Evolutionary conservation across 2,797 vertebrate species (phyloP).

Genomic region (Coreius guichenoti): DNA sequence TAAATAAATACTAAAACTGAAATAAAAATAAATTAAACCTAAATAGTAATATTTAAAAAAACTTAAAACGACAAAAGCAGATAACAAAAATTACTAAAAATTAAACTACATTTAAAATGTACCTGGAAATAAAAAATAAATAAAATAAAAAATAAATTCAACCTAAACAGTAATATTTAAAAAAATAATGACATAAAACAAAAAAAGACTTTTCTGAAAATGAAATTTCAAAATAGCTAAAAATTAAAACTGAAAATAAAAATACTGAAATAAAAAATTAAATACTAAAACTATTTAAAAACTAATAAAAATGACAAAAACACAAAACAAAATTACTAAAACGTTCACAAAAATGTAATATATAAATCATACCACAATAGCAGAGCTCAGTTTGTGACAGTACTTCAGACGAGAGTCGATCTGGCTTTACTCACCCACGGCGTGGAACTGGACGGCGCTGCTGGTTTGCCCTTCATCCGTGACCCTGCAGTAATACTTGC

Average conservation of each 20-base stretch:
- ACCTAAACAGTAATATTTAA: too few relatives aligned
- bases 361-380: neutral
- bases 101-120: too few relatives aligned
- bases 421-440: constrained; percentile 75
- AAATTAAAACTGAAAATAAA: neutral
- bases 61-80: too few relatives aligned
- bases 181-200: too few relatives aligned
- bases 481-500: constrained; percentile 71
- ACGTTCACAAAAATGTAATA: neutral
- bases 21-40: neutral
- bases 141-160: neutral
- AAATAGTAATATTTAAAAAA: too few relatives aligned
- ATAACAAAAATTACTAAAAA: too few relatives aligned
- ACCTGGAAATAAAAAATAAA: neutral
- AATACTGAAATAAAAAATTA: neutral
- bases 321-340: neutral
- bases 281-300: neutral
- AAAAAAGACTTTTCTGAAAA: too few relatives aligned
- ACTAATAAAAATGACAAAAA: neutral
- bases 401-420: neutral
- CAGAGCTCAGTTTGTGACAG: neutral
- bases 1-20: neutral
- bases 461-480: constrained; percentile 60
- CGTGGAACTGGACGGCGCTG: constrained; percentile 68
- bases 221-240: too few relatives aligned